Evolutionary conservation across 2,797 vertebrate species (phyloP).

Genomic region (Stomatorhinus walkeri): DNA sequence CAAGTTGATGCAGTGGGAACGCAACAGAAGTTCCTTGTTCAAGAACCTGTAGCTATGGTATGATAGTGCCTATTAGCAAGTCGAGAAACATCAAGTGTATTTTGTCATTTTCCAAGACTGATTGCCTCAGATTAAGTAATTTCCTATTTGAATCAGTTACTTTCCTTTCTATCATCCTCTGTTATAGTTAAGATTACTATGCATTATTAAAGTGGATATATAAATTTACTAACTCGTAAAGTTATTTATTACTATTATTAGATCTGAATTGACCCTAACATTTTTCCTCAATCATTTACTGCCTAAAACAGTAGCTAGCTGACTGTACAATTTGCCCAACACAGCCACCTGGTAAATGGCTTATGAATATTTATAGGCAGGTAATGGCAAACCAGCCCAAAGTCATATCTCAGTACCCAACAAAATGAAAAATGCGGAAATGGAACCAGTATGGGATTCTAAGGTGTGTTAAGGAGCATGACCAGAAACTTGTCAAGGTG

Average conservation of each 20-base stretch:
- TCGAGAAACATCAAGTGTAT: not conserved
- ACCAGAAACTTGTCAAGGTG: not conserved
- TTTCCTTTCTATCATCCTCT: not conserved
- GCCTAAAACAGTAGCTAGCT: not conserved
- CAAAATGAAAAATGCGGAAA: not conserved
- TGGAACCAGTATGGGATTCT: not conserved
- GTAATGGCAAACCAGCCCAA: not conserved
- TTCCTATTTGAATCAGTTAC: not conserved
- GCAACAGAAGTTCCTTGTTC: not conserved
- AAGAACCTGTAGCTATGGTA: not conserved
- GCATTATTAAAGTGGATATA: not conserved
- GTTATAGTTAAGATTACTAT: conserved; percentile 1
- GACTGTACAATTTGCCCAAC: not conserved
- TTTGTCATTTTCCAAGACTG: not conserved
- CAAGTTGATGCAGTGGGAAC: not conserved
- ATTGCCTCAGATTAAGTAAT: not conserved
- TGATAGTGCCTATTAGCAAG: not conserved
- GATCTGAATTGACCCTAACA: not conserved
- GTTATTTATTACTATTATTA: conserved; percentile 11
- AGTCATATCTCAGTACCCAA: not conserved
- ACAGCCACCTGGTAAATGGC: conserved; percentile 7
- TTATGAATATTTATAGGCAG: conserved; percentile 7
- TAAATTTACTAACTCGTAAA: conserved; percentile 1
- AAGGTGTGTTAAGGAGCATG: not conserved
- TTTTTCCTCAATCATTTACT: not conserved